Evolutionary conservation across 2,797 vertebrate genomes (phyloP).

Genomic region (Anguilla anguilla): DNA sequence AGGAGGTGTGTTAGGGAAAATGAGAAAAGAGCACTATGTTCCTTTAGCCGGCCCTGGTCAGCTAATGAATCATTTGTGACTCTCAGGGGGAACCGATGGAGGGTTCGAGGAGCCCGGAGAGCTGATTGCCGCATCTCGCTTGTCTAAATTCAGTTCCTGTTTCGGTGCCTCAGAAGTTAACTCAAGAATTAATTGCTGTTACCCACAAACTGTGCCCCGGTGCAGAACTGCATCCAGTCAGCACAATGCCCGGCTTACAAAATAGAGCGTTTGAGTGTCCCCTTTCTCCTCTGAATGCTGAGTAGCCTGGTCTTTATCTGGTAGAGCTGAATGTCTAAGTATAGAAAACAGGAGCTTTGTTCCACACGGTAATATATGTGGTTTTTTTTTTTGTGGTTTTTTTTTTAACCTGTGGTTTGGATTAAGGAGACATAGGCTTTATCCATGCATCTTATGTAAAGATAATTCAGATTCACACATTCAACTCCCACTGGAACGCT

Average conservation of each 20-base stretch:
- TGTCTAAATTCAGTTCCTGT: slow-evolving; percentile 40
- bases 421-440: background rate
- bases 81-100: slow-evolving; percentile 40
- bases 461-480: background rate
- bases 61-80: slow-evolving; percentile 50
- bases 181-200: slow-evolving; percentile 50
- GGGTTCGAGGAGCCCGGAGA: slow-evolving; percentile 28
- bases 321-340: slow-evolving; percentile 5
- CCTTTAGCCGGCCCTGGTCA: slow-evolving; percentile 45
- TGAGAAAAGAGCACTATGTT: slow-evolving; percentile 41
- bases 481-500: background rate
- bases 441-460: background rate
- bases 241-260: slow-evolving; percentile 31
- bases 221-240: slow-evolving; percentile 36
- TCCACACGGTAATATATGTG: slow-evolving; percentile 13
- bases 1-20: background rate
- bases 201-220: slow-evolving; percentile 31
- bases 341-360: background rate
- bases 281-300: slow-evolving; percentile 24
- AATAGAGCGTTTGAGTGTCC: slow-evolving; percentile 23
- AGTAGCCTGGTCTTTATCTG: slow-evolving; percentile 7
- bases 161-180: slow-evolving; percentile 44
- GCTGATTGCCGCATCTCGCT: slow-evolving; percentile 25
- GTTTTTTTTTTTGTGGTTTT: background rate
- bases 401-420: slow-evolving; percentile 4